Evolutionary conservation across 2,888 invertebrate species (phyloP), one percentile per base, ranked within the genome.

Genomic region (Selenia dentaria): DNA sequence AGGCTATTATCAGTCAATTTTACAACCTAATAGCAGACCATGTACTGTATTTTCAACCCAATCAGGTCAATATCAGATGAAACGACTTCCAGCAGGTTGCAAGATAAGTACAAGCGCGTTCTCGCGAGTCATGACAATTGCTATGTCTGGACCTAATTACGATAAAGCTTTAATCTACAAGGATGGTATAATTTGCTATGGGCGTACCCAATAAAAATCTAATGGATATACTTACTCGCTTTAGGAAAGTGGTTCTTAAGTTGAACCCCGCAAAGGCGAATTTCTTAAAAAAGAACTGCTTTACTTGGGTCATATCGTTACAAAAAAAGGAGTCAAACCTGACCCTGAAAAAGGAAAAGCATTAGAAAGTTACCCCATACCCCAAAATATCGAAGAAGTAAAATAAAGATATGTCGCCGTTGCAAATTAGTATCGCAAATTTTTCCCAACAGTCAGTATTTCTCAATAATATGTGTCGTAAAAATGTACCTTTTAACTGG

Each of bases 41-140:
- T 41, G 35, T 22, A 59, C 59, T 13, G 49, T 55, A 0, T 62
- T 62, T 13, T 39, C 36, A 3, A 48, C 52, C 8, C 40, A n/a
- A 5, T 22, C 22, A 6, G 22, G 22, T 2, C 44, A 53, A 25
- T 55, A 50, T 38, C 53, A 51, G 18, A 47, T 54, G 54, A 46
- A 39, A 10, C 16, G 54, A 9, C n/a, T 51, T 6, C 57, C 57
- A 2, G 47, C 50, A 47, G 57, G 56, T 6, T 25, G 50, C 3
- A 51, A 51, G 26, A 53, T 31, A 6, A 45, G 45, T 20, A 40
- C 45, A 6, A 52, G 39, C 35, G 41, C 43, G 0, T 58, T 58
- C 20, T 8, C 8, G 6, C 6, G 22, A 32, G 32, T 28, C 8
- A 58, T 58, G 51, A 37, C 48, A 3, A 28, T 46, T 27, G 57